Percentiles rank a stretch among this genome's conserved stretches.
phyloP scores from a whole-genome alignment of 2,113 vertebrate species.

The Pardalotus punctatus region DNA sequence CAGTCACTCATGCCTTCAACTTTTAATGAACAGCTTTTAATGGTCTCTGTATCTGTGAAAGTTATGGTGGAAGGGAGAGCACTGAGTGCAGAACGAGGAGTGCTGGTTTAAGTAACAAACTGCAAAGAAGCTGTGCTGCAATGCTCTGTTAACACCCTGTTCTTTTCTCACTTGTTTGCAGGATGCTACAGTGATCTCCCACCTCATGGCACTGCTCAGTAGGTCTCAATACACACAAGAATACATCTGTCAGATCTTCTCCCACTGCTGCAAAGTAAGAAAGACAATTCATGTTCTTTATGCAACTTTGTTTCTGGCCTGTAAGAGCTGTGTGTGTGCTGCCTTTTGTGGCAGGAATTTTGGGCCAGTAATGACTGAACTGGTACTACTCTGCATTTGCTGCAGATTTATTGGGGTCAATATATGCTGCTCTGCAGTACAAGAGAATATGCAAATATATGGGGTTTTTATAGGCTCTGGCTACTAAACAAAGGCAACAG shows the following conservation, averaged over 20 bases:
- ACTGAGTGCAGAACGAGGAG: neutral
- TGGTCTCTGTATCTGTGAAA: neutral
- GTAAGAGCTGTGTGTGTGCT: neutral
- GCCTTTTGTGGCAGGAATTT: neutral
- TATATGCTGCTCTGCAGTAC: neutral
- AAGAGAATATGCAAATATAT: neutral
- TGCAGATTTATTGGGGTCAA: neutral
- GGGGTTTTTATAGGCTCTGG: neutral
- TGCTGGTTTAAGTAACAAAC: neutral
- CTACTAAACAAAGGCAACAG: neutral
- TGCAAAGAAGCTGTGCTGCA: neutral
- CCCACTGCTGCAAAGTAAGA: conserved; percentile 99
- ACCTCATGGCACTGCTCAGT: conserved; percentile 94
- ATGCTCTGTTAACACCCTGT: conserved; percentile 1
- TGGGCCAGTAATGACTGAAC: neutral
- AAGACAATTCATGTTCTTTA: conserved; percentile 5
- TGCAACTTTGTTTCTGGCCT: neutral
- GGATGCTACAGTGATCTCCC: conserved; percentile 95
- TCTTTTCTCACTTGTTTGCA: conserved; percentile 58
- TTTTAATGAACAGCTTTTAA: neutral
- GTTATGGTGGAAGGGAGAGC: neutral
- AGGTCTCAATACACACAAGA: conserved; percentile 93
- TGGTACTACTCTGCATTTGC: neutral
- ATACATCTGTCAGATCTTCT: conserved; percentile 99
- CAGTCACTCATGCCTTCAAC: fast-evolving